Base-by-base conservation (phyloP, 2,113 vertebrate genomes). In the Crotalus horridus region DNA sequence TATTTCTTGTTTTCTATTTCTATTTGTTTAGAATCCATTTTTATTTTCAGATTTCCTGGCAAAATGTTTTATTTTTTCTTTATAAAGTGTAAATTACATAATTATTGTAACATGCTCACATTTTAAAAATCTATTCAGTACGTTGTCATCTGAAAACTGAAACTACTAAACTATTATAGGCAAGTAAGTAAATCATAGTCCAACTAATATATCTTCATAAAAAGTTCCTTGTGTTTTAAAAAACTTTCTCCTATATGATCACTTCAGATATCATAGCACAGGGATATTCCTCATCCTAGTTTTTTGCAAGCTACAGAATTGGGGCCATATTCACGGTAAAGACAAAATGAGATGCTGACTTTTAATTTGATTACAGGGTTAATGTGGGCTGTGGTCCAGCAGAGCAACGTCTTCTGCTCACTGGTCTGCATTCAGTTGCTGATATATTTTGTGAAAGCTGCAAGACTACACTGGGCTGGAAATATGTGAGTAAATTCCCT, bases 371-470 rank as follows among this genome's bases (percentile, higher is more conserved):
- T 88, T 69, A 33, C 96, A 98, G 98, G 97, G 98, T 98, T 96
- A 98, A 98, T 59, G 98, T 98, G 97, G 97, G 97, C 20, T 98
- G 98, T 0, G 97, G 98, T 58, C 98, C 97, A 0, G 98, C 98
- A 0, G 98, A 98, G 95, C 98, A 98, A 95, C 97, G 98, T 23
- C 97, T 98, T 91, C 96, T 98, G 95, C 97, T 98, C 92, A 98
- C 98, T 0, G 98, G 98, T 88, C 97, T 98, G 33, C 98, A 98
- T 96, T 98, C 98, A 0, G 98, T 98, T 93, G 97, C 98, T 1
- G 98, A 98, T 74, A 98, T 98, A 94, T 98, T 98, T 96, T 98
- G 98, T 7, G 97, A 98, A 95, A 98, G 97, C 97, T 98, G 98
- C 97, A 98, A 98, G 88, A 98, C 98, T 94, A 97, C 98, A 1